Percentiles rank a stretch among this genome's conserved stretches.
These are phyloP conservation scores for Penaeus chinensis DNA, from an alignment of 1,140 invertebrate genomes.

Conservation along the genomic window DNA sequence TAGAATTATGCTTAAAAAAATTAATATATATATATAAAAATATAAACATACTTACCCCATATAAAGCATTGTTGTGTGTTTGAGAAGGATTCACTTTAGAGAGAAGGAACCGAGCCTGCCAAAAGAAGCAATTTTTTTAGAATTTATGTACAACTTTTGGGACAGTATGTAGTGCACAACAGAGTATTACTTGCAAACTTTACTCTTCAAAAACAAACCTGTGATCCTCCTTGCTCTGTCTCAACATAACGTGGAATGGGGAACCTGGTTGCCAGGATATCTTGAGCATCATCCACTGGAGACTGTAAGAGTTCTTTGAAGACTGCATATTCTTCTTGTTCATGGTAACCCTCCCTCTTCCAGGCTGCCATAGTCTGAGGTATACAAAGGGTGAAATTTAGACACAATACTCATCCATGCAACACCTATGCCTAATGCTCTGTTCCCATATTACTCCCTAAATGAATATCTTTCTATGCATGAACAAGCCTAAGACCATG, in stretches of 20 bases:
- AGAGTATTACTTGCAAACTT: not conserved
- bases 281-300: slow-evolving; percentile 96
- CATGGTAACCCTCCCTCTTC: slow-evolving; percentile 93
- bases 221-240: slow-evolving; percentile 97
- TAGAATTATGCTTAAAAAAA: slow-evolving; percentile 38
- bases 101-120: slow-evolving; percentile 94
- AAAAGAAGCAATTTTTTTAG: slow-evolving; percentile 40
- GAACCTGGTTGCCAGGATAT: slow-evolving; percentile 94
- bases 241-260: slow-evolving; percentile 99
- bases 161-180: not conserved
- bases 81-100: slow-evolving; percentile 99
- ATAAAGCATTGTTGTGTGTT: slow-evolving; percentile 98
- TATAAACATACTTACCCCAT: slow-evolving; percentile 81
- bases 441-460: not conserved
- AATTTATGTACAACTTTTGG: not conserved
- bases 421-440: too few species aligned
- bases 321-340: slow-evolving; percentile 96
- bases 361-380: slow-evolving; percentile 94
- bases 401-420: too few species aligned
- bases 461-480: not conserved
- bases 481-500: too few species aligned
- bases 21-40: slow-evolving; percentile 34
- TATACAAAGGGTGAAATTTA: slow-evolving; percentile 56
- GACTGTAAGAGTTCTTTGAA: slow-evolving; percentile 96
- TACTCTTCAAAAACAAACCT: slow-evolving; percentile 68